A percentile compares a stretch with the other conserved stretches of the same genome.
Evolutionary conservation across 1,140 invertebrate species (phyloP).

Genomic region (Procambarus virginalis): DNA sequence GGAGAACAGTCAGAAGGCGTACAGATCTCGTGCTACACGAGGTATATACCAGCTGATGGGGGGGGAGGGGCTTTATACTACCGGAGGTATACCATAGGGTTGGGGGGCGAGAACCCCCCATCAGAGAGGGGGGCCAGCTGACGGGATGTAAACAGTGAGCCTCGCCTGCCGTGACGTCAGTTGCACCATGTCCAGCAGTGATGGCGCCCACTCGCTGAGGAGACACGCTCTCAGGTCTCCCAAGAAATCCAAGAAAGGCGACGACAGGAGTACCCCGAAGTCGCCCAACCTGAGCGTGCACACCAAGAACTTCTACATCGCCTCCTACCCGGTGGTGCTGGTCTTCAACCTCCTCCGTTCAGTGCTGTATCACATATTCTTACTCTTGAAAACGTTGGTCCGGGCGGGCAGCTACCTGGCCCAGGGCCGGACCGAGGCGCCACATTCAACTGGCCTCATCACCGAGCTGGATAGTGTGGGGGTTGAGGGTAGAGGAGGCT

Average conservation of each 20-base stretch:
- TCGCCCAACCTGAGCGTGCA: conserved; percentile 45
- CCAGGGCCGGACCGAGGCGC: conserved; percentile 5
- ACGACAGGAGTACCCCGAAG: conserved; percentile 35
- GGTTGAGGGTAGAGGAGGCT: conserved; percentile 22
- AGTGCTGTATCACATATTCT: conserved; percentile 58
- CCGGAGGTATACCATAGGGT: neutral
- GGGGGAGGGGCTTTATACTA: too few relatives aligned
- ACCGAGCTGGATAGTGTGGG: conserved; percentile 44
- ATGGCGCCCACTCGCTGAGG: conserved; percentile 61
- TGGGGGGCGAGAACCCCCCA: neutral
- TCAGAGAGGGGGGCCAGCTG: neutral
- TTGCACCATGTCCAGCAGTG: conserved; percentile 60
- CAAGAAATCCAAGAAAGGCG: conserved; percentile 62
- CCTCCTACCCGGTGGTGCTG: conserved; percentile 59
- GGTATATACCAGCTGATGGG: too few relatives aligned
- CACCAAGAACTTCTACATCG: conserved; percentile 64
- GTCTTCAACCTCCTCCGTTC: conserved; percentile 61
- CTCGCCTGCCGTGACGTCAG: conserved; percentile 54
- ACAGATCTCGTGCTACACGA: too few relatives aligned
- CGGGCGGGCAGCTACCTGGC: conserved; percentile 41
- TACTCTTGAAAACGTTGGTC: conserved; percentile 59
- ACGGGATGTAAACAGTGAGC: conserved; percentile 45
- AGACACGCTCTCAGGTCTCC: conserved; percentile 56
- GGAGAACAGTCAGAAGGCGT: too few relatives aligned
- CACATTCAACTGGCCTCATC: neutral